Evolutionary conservation across 2,797 vertebrate species (phyloP).

Genomic region (Babyrousa celebensis): DNA sequence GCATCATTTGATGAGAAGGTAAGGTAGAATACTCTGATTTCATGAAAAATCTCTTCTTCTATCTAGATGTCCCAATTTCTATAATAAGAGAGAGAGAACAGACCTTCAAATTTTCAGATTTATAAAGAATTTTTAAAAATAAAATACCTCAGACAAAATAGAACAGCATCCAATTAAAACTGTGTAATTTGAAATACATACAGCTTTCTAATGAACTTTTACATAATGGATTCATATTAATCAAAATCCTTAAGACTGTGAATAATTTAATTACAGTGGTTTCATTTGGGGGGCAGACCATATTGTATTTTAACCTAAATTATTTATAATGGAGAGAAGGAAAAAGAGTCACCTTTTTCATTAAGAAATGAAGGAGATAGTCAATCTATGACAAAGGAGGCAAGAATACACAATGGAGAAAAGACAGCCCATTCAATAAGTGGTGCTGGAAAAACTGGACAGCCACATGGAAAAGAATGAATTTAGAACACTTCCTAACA

Average conservation of each 20-base stretch:
- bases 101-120: not conserved
- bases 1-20: not conserved
- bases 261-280: conserved; percentile 61
- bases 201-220: conserved; percentile 68
- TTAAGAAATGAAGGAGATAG: conserved; percentile 86
- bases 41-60: not conserved
- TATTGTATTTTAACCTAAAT: conserved; percentile 75
- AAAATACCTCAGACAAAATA: conserved; percentile 39
- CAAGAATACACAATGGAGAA: too few relatives aligned
- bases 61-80: not conserved
- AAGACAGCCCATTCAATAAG: too few relatives aligned
- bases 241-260: conserved; percentile 51
- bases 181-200: conserved; percentile 16
- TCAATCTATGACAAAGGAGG: too few relatives aligned
- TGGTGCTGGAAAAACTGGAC: too few relatives aligned
- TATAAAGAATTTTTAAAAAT: conserved; percentile 40
- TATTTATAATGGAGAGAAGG: conserved; percentile 65
- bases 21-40: not conserved
- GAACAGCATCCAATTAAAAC: conserved; percentile 58
- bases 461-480: too few relatives aligned
- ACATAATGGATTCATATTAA: conserved; percentile 76
- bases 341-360: conserved; percentile 76
- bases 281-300: not conserved
- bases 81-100: not conserved
- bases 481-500: too few relatives aligned